Evolutionary conservation across 64 coral and sea anemone species (phyloP).

Genomic region (Catalaphyllia jardinei): DNA sequence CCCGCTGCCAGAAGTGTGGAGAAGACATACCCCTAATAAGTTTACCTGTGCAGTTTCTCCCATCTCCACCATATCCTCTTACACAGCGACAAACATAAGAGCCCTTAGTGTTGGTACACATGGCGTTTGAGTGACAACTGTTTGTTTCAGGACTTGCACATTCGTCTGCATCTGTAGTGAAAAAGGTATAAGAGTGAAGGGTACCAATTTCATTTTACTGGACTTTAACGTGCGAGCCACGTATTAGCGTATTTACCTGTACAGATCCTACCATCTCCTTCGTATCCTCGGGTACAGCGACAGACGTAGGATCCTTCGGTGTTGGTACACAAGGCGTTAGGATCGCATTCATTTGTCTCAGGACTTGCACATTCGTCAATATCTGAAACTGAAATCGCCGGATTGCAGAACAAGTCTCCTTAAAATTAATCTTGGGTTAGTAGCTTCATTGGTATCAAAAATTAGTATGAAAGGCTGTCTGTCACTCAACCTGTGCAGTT

Average conservation of each 20-base stretch:
- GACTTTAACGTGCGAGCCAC: no score
- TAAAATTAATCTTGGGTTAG: no score
- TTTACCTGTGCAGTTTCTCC: neutral
- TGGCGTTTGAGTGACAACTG: conserved; percentile 15
- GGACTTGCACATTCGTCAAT: neutral
- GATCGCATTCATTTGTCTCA: neutral
- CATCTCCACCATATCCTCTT: conserved; percentile 22
- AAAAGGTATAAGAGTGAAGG: no score
- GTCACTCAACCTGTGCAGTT: conserved; percentile 1
- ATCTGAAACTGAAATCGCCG: neutral
- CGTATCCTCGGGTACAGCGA: neutral
- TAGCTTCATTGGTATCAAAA: neutral
- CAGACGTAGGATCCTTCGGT: neutral
- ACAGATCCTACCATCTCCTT: neutral
- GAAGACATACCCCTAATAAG: no score
- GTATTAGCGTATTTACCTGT: neutral
- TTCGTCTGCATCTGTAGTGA: conserved; percentile 28
- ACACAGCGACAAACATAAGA: conserved; percentile 38
- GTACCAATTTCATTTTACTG: no score
- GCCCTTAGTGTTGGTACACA: conserved; percentile 43
- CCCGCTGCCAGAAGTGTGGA: no score
- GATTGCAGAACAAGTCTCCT: no score
- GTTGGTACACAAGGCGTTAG: neutral
- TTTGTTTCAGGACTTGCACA: conserved; percentile 13
- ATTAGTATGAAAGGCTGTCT: neutral